Conservation (phyloP, 2,888 invertebrate species). For the Hanleya hanleyi region DNA sequence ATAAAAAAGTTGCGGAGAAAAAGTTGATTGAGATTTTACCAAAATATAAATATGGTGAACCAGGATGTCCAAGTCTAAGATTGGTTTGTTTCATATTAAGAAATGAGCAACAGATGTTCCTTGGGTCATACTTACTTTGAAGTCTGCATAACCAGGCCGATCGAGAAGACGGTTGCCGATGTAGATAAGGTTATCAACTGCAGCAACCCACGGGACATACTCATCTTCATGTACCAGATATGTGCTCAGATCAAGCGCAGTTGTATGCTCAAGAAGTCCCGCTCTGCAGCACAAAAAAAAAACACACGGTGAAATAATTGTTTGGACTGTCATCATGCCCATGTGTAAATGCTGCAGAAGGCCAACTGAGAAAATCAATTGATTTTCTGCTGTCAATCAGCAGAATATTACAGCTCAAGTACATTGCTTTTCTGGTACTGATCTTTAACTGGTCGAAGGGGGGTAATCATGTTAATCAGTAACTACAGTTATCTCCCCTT, state of each 20-base stretch:
- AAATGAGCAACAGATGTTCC: no score
- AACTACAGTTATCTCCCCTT: no score
- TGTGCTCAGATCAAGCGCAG: conserved; percentile 84
- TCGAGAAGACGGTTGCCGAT: conserved; percentile 84
- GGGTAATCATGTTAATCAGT: no score
- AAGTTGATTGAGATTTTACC: no score
- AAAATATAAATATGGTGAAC: no score
- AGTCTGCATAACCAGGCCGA: conserved; percentile 78
- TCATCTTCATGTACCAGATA: conserved; percentile 84
- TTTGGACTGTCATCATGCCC: not conserved
- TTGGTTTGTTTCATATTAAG: no score
- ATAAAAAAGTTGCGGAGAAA: no score
- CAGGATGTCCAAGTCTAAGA: no score
- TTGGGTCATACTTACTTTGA: conserved; percentile 40
- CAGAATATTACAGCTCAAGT: no score
- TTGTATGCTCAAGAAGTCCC: conserved; percentile 74
- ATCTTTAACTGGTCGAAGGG: no score
- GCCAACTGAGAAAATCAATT: not conserved
- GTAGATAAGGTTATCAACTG: conserved; percentile 82
- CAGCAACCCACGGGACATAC: conserved; percentile 90
- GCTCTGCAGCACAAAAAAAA: conserved; percentile 75
- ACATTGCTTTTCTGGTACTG: no score
- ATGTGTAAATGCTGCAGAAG: not conserved
- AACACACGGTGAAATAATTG: not conserved
- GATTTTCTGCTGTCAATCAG: no score